Conservation (phyloP, 1,140 invertebrate genomes). For the Listronotus bonariensis region DNA sequence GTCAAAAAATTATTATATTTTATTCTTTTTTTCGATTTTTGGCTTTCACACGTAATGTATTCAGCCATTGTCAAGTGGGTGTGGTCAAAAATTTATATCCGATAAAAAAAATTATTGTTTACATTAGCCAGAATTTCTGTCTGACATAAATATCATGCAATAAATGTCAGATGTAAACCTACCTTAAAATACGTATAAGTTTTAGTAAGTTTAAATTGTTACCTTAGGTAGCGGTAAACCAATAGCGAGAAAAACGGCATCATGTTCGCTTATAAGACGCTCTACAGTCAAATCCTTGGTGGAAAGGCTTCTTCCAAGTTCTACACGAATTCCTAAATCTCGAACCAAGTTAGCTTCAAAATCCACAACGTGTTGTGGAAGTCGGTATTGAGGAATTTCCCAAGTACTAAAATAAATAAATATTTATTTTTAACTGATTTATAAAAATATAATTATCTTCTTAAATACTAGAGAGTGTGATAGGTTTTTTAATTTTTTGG, state of each 20-base stretch:
- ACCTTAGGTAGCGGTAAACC: slow-evolving; percentile 90
- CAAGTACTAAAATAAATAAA: slow-evolving; percentile 74
- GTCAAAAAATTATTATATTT: too few relatives aligned
- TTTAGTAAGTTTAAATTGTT: slow-evolving; percentile 1
- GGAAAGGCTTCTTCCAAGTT: slow-evolving; percentile 66
- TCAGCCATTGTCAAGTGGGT: neutral
- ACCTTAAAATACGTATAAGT: too few relatives aligned
- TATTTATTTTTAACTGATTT: too few relatives aligned
- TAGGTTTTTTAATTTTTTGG: too few relatives aligned
- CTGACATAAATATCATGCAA: too few relatives aligned
- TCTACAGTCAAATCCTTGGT: slow-evolving; percentile 72
- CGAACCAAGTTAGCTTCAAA: slow-evolving; percentile 92
- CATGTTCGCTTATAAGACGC: slow-evolving; percentile 71
- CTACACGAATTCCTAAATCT: slow-evolving; percentile 91
- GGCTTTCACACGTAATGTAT: too few relatives aligned
- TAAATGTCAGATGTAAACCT: too few relatives aligned
- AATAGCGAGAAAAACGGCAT: slow-evolving; percentile 91
- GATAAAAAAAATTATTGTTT: slow-evolving; percentile 62
- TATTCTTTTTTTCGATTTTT: too few relatives aligned
- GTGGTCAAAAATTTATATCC: too few relatives aligned
- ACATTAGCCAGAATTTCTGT: too few relatives aligned
- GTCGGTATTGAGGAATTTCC: slow-evolving; percentile 96
- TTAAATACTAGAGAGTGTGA: too few relatives aligned
- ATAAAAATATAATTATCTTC: too few relatives aligned
- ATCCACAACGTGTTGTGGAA: slow-evolving; percentile 90